Percentiles rank a stretch among this genome's conserved stretches.
Conservation (phyloP, 2,888 invertebrate species). For the Geotrupes spiniger region DNA sequence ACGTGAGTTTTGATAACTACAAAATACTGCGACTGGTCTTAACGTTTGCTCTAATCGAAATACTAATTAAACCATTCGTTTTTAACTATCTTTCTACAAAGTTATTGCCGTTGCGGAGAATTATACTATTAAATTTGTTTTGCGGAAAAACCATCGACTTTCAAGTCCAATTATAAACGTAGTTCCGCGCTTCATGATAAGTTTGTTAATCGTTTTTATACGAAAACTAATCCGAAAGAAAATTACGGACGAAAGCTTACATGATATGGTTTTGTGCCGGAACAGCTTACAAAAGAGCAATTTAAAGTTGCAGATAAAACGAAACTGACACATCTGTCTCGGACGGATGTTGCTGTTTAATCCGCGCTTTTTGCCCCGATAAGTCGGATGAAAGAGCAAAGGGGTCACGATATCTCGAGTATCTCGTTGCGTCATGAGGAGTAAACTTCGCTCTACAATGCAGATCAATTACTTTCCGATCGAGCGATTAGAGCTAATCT, state of each 20-base stretch:
- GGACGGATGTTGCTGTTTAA: conserved; percentile 21
- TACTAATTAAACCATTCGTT: no score
- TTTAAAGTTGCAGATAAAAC: conserved; percentile 18
- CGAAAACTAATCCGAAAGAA: conserved; percentile 6
- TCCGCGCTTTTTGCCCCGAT: conserved; percentile 25
- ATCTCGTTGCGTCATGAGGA: conserved; percentile 23
- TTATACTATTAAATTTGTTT: no score
- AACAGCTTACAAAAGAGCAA: conserved; percentile 15
- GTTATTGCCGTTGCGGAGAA: no score
- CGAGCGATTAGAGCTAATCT: conserved; percentile 44
- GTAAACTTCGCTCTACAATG: conserved; percentile 40
- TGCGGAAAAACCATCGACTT: no score
- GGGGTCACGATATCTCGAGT: conserved; percentile 25
- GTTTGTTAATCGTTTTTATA: conserved; percentile 15
- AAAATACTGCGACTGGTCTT: no score
- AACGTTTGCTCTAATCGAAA: no score
- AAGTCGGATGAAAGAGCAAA: conserved; percentile 30
- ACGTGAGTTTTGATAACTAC: no score
- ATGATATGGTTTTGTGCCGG: conserved; percentile 8
- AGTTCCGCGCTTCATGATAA: conserved; percentile 1
- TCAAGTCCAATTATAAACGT: background rate
- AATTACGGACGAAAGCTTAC: conserved; percentile 11
- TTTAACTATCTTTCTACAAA: no score
- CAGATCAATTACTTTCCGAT: conserved; percentile 46
- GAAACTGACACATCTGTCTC: conserved; percentile 20